Evolutionary conservation across 2,888 invertebrate genomes (phyloP).

Genomic region (Lepidocyrtinus sp.): DNA sequence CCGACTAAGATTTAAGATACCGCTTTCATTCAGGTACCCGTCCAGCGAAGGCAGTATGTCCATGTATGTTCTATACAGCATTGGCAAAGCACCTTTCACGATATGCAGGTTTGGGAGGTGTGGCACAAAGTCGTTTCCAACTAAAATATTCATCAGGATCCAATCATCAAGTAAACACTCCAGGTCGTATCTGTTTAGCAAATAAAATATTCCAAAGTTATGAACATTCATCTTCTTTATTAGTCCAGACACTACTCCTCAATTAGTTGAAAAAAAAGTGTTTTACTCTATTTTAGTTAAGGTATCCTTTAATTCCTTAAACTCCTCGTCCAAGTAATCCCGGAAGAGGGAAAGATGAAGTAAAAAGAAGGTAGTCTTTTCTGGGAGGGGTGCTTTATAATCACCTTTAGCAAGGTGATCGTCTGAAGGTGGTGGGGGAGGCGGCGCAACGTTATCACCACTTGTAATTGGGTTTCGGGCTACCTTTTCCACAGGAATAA

Average conservation of each 20-base stretch:
- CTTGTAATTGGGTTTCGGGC: not conserved
- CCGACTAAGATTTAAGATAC: slow-evolving; percentile 84
- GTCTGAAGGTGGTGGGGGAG: slow-evolving; percentile 53
- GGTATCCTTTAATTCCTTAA: slow-evolving; percentile 72
- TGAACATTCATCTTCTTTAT: too few relatives aligned
- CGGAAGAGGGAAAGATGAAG: slow-evolving; percentile 93
- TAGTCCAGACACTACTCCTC: not conserved
- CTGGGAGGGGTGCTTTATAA: slow-evolving; percentile 79
- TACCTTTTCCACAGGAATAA: not conserved
- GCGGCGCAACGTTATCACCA: not conserved
- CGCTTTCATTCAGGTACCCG: slow-evolving; percentile 95
- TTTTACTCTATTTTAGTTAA: slow-evolving; percentile 62
- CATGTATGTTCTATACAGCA: slow-evolving; percentile 91
- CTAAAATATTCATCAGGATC: slow-evolving; percentile 95
- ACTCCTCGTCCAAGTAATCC: slow-evolving; percentile 95
- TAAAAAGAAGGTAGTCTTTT: slow-evolving; percentile 93
- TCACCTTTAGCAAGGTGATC: slow-evolving; percentile 63
- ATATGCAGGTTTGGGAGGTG: slow-evolving; percentile 96
- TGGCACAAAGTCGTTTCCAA: slow-evolving; percentile 99
- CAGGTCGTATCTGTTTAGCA: slow-evolving; percentile 79
- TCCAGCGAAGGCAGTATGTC: slow-evolving; percentile 87
- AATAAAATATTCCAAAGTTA: too few relatives aligned
- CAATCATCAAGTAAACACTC: slow-evolving; percentile 97
- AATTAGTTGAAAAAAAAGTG: slow-evolving; percentile 17
- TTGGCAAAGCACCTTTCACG: slow-evolving; percentile 87